Conservation (phyloP, 2,113 vertebrate species). For the Sinocyclocheilus grahami region DNA sequence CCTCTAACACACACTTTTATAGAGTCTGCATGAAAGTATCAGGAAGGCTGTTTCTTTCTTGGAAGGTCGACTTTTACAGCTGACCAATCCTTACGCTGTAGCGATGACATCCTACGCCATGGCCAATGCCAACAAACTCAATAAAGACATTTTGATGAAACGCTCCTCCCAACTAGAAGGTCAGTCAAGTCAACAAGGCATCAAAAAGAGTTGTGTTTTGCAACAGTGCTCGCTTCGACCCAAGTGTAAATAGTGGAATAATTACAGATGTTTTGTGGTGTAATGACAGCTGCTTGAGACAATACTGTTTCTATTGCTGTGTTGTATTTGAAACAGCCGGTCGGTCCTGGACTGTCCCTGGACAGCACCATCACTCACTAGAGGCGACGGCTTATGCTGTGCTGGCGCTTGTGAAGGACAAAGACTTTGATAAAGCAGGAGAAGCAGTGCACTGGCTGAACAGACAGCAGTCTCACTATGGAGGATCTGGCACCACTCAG, state of each 20-base stretch:
- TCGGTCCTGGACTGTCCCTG: slow-evolving; percentile 74
- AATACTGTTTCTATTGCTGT: slow-evolving; percentile 4
- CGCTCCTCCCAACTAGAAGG: slow-evolving; percentile 10
- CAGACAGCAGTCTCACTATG: slow-evolving; percentile 76
- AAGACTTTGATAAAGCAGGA: slow-evolving; percentile 57
- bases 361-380: slow-evolving; percentile 71
- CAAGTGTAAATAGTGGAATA: too few species aligned
- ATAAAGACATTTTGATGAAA: slow-evolving; percentile 62
- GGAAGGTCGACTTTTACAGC: slow-evolving; percentile 58
- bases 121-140: slow-evolving; percentile 67
- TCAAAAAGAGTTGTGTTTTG: not conserved
- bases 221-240: too few species aligned
- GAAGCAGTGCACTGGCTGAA: slow-evolving; percentile 80
- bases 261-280: not conserved
- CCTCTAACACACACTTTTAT: not conserved
- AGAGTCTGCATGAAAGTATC: slow-evolving; percentile 76
- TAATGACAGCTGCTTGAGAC: not conserved
- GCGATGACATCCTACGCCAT: slow-evolving; percentile 78
- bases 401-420: slow-evolving; percentile 76
- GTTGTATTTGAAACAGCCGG: slow-evolving; percentile 59
- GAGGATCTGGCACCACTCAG: slow-evolving; percentile 86
- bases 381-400: slow-evolving; percentile 89
- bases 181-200: not conserved
- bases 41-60: slow-evolving; percentile 74
- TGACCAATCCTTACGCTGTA: too few species aligned